These are phyloP conservation scores for Cherax quadricarinatus DNA, from an alignment of 1,140 invertebrate genomes.

Conservation along the genomic window DNA sequence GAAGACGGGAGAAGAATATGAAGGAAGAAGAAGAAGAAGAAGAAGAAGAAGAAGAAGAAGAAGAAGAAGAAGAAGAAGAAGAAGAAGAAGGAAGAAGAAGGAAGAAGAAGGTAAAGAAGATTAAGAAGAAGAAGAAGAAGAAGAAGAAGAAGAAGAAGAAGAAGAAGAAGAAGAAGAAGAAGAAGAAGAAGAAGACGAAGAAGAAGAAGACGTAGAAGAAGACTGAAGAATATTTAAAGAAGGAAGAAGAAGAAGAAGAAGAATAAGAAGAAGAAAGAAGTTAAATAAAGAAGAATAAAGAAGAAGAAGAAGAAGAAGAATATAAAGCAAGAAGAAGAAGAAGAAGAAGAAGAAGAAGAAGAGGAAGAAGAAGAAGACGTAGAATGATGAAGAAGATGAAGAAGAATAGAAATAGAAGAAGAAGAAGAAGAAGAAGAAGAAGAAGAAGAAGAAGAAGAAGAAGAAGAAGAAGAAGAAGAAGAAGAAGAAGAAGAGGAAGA, in stretches of 20 bases:
- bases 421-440: slow-evolving; percentile 10
- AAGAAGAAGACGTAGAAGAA: background rate
- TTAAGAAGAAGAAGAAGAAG: background rate
- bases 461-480: no score
- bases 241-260: slow-evolving; percentile 2
- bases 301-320: background rate
- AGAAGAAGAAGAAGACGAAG: no score
- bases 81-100: background rate
- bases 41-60: background rate
- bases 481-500: no score
- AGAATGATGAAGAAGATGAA: no score
- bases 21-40: no score
- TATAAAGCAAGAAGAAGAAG: background rate
- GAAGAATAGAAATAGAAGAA: no score
- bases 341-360: background rate
- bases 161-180: no score
- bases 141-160: background rate
- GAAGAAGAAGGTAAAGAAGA: background rate
- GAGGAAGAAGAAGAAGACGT: no score
- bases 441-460: no score
- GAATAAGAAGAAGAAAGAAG: slow-evolving; percentile 10
- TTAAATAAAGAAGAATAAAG: no score
- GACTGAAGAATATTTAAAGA: background rate
- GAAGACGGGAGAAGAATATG: no score
- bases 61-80: slow-evolving; percentile 5